These are phyloP conservation scores for Leontocebus nigricollis DNA, from an alignment of 2,797 vertebrate genomes.

Conservation along the genomic window DNA sequence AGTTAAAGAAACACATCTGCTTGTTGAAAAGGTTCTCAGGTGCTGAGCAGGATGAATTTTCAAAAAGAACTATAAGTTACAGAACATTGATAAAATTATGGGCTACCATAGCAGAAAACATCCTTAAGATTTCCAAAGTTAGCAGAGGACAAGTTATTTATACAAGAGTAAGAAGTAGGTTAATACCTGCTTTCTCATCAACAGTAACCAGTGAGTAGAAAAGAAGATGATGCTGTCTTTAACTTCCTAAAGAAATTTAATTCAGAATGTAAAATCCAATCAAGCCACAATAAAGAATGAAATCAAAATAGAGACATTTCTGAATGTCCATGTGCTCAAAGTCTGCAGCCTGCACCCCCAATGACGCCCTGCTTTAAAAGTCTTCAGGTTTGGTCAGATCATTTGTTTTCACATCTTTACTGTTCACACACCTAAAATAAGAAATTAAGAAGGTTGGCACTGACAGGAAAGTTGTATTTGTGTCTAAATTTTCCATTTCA, in stretches of 20 bases:
- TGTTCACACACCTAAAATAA: not conserved
- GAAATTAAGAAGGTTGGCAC: not conserved
- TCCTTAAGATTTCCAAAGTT: not conserved
- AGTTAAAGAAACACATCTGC: not conserved
- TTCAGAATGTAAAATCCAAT: not conserved
- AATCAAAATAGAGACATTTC: conserved; percentile 1
- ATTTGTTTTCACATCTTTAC: not conserved
- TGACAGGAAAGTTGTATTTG: not conserved
- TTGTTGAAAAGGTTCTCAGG: not conserved
- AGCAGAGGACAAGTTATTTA: not conserved
- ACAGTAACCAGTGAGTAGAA: not conserved
- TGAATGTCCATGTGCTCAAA: not conserved
- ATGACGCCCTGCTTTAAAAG: not conserved
- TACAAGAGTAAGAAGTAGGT: not conserved
- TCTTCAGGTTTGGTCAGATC: not conserved
- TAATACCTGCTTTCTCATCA: not conserved
- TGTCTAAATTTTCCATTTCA: not conserved
- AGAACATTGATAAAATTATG: not conserved
- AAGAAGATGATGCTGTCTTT: not conserved
- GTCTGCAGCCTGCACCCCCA: too few relatives aligned
- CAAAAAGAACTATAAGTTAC: not conserved
- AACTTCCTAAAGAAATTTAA: not conserved
- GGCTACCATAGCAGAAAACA: not conserved
- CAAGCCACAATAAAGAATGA: not conserved
- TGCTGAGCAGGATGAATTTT: not conserved